phyloP scores from a whole-genome alignment of 1,140 invertebrate species.

The Brachystomella parvula region DNA sequence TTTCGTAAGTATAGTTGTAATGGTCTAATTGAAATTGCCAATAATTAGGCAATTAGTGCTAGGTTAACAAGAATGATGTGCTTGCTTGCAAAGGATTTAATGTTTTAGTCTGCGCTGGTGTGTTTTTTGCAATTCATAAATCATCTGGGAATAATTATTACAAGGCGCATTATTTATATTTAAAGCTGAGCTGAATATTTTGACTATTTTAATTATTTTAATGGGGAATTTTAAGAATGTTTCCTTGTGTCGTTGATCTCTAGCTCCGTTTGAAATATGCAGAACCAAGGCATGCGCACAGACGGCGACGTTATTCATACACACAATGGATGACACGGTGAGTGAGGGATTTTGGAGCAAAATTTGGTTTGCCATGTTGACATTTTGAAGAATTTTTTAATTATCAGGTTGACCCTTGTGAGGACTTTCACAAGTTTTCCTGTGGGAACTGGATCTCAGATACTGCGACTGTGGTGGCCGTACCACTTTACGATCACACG shows the following conservation, averaged over 20 bases:
- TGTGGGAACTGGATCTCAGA: conserved; percentile 49
- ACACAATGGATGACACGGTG: conserved; percentile 44
- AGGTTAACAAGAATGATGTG: neutral
- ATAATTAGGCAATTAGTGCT: neutral
- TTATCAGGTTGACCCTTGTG: conserved; percentile 50
- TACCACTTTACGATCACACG: conserved; percentile 32
- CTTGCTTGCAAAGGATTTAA: no score
- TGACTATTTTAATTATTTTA: neutral
- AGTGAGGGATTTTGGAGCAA: no score
- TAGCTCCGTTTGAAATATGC: conserved; percentile 25
- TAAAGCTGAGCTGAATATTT: neutral
- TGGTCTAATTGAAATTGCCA: no score
- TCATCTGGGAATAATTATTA: neutral
- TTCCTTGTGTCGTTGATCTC: neutral
- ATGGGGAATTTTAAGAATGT: neutral
- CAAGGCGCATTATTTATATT: neutral
- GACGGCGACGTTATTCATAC: conserved; percentile 30
- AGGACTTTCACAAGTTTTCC: conserved; percentile 51
- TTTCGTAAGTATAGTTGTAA: neutral
- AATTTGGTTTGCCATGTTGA: conserved; percentile 40
- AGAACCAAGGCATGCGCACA: conserved; percentile 21
- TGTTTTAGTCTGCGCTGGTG: neutral
- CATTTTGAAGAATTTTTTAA: conserved; percentile 19
- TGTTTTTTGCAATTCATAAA: neutral
- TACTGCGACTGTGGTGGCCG: conserved; percentile 32